phyloP scores from a whole-genome alignment of 2,797 vertebrate species.

The Otolemur crassicaudatus region DNA sequence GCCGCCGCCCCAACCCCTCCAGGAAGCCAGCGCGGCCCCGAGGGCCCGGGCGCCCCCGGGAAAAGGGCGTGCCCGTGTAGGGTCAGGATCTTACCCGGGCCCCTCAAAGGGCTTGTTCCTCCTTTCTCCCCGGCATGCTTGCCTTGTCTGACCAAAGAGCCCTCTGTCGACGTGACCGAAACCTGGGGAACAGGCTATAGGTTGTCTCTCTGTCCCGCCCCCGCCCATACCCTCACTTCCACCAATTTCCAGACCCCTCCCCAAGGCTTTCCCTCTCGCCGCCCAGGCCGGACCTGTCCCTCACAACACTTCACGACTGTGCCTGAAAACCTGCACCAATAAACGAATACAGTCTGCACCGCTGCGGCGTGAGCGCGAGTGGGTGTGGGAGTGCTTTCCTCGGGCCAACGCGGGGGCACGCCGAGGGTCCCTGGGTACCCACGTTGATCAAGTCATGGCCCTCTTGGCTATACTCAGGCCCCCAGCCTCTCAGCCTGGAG shows the following conservation, averaged over 20 bases:
- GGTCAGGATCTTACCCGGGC: conserved; percentile 38
- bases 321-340: conserved; percentile 78
- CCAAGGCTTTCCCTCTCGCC: conserved; percentile 28
- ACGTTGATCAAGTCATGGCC: background rate
- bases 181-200: background rate
- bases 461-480: background rate
- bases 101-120: background rate
- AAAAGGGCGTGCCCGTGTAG: conserved; percentile 86
- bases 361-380: conserved; percentile 7
- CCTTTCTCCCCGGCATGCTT: conserved; percentile 54
- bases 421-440: background rate
- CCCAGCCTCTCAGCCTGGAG: background rate
- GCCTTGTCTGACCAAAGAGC: conserved; percentile 69
- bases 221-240: background rate
- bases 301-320: conserved; percentile 71
- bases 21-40: conserved; percentile 51
- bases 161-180: background rate
- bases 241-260: background rate
- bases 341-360: conserved; percentile 67
- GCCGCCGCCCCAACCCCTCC: conserved; percentile 64
- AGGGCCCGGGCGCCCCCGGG: conserved; percentile 75
- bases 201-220: background rate
- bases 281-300: conserved; percentile 63
- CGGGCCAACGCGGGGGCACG: background rate
- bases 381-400: conserved; percentile 1